Evolutionary conservation across 2,797 vertebrate genomes (phyloP), one percentile per base, ranked within the genome.

Genomic region (Cygnus olor): DNA sequence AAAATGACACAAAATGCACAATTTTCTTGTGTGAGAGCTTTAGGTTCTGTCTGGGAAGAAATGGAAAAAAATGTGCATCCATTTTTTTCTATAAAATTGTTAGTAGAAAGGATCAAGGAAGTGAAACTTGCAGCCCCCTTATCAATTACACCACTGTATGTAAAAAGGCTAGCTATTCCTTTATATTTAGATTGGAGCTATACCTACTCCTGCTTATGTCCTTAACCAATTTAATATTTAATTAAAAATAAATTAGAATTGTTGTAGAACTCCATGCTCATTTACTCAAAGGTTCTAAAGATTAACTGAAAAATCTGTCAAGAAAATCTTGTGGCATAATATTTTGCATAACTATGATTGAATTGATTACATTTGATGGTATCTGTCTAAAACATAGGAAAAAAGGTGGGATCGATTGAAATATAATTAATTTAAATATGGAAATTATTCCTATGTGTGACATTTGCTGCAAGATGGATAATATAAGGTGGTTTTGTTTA

Each of bases 71-170:
- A 11, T 27, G 65, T 40, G 12, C 53, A 3, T 53, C 25, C 60
- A 12, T 0, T 12, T 68, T 80, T 68, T 90, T 28, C 13, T 85
- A 3, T 69, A 18, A 11, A 27, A 11, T n/a, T 81, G 6, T 1
- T 87, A 38, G 14, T n/a, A 7, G 25, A 54, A 70, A 40, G 21
- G 0, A 3, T 22, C 63, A 18, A 66, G 27, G 22, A 70, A 30
- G 16, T 71, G 47, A 68, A 94, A 70, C 18, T 77, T 70, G 32
- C 19, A 36, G 4, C 16, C 44, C 78, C 30, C 14, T 83, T 74
- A 27, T 4, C n/a, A 69, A 0, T 14, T 71, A 19, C 2, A n/a
- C 51, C 6, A 6, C 21, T 53, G 3, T 42, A 14, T 38, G 11
- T 85, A 19, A 17, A 17, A 51, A 58, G 32, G 25, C 11, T 64